Base-by-base conservation (phyloP, 2,113 vertebrate species). In the Tretioscincus oriximinensis region DNA sequence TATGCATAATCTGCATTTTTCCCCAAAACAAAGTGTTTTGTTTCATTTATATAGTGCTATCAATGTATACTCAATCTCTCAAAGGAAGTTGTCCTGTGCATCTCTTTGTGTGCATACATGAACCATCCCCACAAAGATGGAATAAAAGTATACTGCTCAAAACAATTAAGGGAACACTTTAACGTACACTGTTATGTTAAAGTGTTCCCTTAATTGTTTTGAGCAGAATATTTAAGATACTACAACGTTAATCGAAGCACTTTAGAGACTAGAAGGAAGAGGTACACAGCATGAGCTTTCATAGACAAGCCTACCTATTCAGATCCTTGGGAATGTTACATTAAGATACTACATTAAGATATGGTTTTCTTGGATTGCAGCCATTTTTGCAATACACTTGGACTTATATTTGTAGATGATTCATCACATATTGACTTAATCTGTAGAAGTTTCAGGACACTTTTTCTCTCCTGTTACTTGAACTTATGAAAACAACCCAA, bases 391-490 rank as follows among this genome's bases (percentile, higher is more conserved):
- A 90, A 84, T 89, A 90, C 58, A 83, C 83, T 31, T 82, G 76
- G 16, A 2, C 78, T 87, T 86, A 60, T 18, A 84, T 86, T 90
- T 92, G 89, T 74, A 86, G 81, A 90, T 91, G 87, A 91, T 66
- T 89, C 89, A 91, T 85, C 81, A 88, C 28, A 80, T 82, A 70
- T 77, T 81, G 68, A 86, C 41, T 47, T 88, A 85, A 87, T 85
- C 70, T 82, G 69, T 82, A 18, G 21, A 81, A 63, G n/a, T 4
- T 82, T 0, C 0, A 73, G 60, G 66, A 83, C 7, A 67, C 9
- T 60, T 3, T 1, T 4, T 70, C 7, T 85, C 83, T 80, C 28
- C 78, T 77, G 70, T 85, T 21, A 58, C 3, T 41, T 63, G 41
- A 81, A 80, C 2, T 51, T 16, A 60, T 54, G 24, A 58, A 80